Percentiles rank a stretch among this genome's conserved stretches.
phyloP scores from a whole-genome alignment of 1,140 invertebrate genomes.

The Conus ventricosus region DNA sequence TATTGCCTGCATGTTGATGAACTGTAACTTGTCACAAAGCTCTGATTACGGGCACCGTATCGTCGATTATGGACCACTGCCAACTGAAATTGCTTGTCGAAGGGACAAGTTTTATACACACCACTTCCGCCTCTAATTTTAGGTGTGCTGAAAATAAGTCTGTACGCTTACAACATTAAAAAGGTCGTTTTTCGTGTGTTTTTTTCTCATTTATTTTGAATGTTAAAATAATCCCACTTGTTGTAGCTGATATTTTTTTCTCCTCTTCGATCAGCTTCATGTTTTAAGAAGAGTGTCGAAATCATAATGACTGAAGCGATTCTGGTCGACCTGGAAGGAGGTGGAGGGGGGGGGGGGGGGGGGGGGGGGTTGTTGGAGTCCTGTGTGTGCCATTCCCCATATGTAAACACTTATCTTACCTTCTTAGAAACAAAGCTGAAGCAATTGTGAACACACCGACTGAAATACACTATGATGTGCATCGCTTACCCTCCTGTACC shows the following conservation, averaged over 20 bases:
- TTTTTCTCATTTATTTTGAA: background rate
- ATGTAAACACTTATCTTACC: no score
- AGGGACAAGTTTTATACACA: conserved; percentile 12
- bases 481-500: no score
- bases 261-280: background rate
- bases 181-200: background rate
- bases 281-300: background rate
- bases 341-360: no score
- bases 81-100: background rate
- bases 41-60: background rate
- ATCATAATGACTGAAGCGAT: background rate
- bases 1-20: conserved; percentile 78
- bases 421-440: no score
- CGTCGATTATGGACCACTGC: background rate
- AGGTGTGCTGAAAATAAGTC: conserved; percentile 38
- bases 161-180: conserved; percentile 20
- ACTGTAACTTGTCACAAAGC: background rate
- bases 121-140: conserved; percentile 30
- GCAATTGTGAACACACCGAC: no score
- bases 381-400: no score
- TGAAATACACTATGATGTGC: no score
- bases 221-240: background rate
- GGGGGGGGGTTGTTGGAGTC: no score
- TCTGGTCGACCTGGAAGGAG: background rate
- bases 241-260: background rate